Evolutionary conservation across 2,797 vertebrate genomes (phyloP), one percentile per base, ranked within the genome.

Genomic region (Clarias pachynema): DNA sequence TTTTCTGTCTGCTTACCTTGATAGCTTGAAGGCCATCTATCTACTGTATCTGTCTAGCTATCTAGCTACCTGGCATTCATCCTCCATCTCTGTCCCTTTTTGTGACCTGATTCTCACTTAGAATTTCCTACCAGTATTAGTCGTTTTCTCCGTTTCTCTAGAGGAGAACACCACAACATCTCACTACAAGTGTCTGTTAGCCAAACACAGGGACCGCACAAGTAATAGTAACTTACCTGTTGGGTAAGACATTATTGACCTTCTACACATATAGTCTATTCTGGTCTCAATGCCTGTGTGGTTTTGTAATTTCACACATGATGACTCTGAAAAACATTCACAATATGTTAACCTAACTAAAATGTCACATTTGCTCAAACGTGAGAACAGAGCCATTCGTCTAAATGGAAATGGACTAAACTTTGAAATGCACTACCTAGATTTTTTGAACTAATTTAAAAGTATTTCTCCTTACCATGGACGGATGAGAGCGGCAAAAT

Each of bases 371-470:
- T 88, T 89, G 66, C 84, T 88, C 83, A 89, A 89, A 90, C 87
- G 72, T 88, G 89, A 87, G 73, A 85, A 90, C 84, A 66, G 86
- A 88, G 83, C 88, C 86, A 68, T 89, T 90, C 88, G 86, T 89
- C 87, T 90, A 86, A 87, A 90, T 89, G 89, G 85, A 90, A 90
- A 89, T 90, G 84, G 86, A 87, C 81, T 90, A 86, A 90, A 89
- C 80, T 89, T 88, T 87, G 82, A 88, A 86, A 78, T 68, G 82
- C 65, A 78, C 80, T 86, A 87, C 87, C 86, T 83, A 79, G 82
- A 82, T 81, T 81, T 89, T 89, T 74, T 75, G 75, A 56, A 60
- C 73, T 85, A 87, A 87, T 89, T 88, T 83, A 66, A 87, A 87
- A 83, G 87, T 77, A 84, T 88, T 87, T 90, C 81, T 87, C 49